phyloP scores from a whole-genome alignment of 1,140 invertebrate species.

The Papilio glaucus region DNA sequence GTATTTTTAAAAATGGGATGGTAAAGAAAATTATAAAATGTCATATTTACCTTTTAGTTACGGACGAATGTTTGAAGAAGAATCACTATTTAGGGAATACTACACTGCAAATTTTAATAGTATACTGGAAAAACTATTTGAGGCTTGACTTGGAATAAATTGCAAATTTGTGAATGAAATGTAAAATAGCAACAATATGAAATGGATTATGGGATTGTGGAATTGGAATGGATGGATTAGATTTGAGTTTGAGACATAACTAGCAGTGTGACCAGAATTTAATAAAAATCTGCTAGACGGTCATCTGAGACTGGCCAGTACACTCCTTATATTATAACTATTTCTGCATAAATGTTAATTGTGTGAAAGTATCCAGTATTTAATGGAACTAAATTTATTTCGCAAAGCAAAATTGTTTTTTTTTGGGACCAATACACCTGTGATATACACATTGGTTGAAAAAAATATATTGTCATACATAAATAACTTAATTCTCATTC shows the following conservation, averaged over 20 bases:
- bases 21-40: constrained; percentile 9
- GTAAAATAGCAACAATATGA: background rate
- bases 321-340: background rate
- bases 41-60: constrained; percentile 14
- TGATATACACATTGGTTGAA: no score
- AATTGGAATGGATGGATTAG: constrained; percentile 5
- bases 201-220: background rate
- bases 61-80: background rate
- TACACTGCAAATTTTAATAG: background rate
- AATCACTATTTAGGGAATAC: background rate
- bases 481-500: no score
- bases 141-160: background rate
- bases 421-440: no score
- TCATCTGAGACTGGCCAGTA: background rate
- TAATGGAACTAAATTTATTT: no score
- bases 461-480: no score
- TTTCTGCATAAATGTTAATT: no score
- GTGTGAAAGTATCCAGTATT: no score
- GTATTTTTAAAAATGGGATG: constrained; percentile 8
- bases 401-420: no score
- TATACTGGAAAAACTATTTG: background rate
- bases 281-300: background rate
- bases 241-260: constrained; percentile 2
- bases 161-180: background rate
- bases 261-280: constrained; percentile 1